These are phyloP conservation scores for Hirundo rustica DNA, from an alignment of 2,797 vertebrate genomes.

Conservation along the genomic window DNA sequence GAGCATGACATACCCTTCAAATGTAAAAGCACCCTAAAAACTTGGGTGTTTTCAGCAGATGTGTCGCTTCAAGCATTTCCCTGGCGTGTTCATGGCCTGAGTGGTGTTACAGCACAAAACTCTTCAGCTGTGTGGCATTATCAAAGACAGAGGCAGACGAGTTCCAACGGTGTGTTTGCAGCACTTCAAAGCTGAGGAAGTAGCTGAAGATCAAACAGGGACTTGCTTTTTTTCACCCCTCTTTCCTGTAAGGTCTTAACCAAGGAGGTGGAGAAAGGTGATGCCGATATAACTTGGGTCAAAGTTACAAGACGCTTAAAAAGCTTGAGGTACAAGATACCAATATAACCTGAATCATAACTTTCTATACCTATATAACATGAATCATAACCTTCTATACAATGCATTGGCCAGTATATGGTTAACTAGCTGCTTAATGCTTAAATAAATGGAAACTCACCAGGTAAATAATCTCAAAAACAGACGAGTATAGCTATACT, in stretches of 20 bases:
- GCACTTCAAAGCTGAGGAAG: neutral
- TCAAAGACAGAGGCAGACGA: neutral
- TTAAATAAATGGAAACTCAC: neutral
- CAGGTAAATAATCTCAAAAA: neutral
- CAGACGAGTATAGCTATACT: neutral
- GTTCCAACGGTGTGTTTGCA: neutral
- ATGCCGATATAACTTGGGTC: neutral
- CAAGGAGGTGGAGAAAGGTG: too few relatives aligned
- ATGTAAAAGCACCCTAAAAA: neutral
- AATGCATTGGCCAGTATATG: neutral
- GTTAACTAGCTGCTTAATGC: neutral
- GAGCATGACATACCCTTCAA: neutral
- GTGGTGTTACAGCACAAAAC: neutral
- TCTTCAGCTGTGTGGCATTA: neutral
- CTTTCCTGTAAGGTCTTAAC: neutral
- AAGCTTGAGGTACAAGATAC: neutral
- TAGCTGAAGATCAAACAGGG: neutral
- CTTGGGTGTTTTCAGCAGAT: neutral
- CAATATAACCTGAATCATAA: neutral
- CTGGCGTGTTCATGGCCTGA: accelerated
- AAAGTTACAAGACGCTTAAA: neutral
- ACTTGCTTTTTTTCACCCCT: neutral
- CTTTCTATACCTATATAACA: neutral
- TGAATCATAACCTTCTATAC: neutral
- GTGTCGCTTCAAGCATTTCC: neutral